Base-by-base conservation (phyloP, 2,797 vertebrate species). In the Xiphorhynchus erythropygius region DNA sequence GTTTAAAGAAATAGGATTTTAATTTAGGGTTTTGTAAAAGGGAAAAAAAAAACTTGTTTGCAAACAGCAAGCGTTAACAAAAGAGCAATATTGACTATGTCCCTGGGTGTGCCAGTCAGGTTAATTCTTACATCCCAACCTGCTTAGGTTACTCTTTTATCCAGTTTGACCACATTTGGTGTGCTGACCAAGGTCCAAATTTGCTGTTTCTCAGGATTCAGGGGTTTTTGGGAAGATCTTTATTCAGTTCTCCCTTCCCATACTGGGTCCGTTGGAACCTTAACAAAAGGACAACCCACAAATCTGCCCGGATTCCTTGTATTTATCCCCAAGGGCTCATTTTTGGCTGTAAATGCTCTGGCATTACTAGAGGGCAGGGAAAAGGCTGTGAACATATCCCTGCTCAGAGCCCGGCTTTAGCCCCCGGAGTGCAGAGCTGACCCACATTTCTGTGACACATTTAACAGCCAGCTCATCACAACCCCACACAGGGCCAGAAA, bases 371-470 rank as follows among this genome's bases (percentile, higher is more conserved):
- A 14, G 67, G 74, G 62, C 57, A 84, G 78, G 53, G 42, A 79
- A 25, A 60, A 77, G 50, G 41, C 82, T 56, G 21, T 13, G 76
- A 50, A 47, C 7, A 1, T 62, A 56, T 12, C 65, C 46, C 33
- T 18, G 60, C 56, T 59, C 71, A 15, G 19, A 73, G 49, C 19
- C 14, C 28, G 21, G 10, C 75, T 83, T 53, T 24, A 85, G 47
- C 55, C 70, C 59, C 56, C 2, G 71, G 37, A 24, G 18, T 60
- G 70, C 90, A 74, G 63, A 80, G 30, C 56, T 85, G 93, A 92
- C 81, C 93, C 84, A 85, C 67, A 64, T 94, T 85, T 82, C 82
- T 11, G 68, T 74, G 87, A 77, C 84, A 89, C 14, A 30, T 91
- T 88, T 69, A 74, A 39, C 57, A 90, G 17, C 8, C 68, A 25